Evolutionary conservation across 2,888 invertebrate species (phyloP).

Genomic region (Heliconius erato): DNA sequence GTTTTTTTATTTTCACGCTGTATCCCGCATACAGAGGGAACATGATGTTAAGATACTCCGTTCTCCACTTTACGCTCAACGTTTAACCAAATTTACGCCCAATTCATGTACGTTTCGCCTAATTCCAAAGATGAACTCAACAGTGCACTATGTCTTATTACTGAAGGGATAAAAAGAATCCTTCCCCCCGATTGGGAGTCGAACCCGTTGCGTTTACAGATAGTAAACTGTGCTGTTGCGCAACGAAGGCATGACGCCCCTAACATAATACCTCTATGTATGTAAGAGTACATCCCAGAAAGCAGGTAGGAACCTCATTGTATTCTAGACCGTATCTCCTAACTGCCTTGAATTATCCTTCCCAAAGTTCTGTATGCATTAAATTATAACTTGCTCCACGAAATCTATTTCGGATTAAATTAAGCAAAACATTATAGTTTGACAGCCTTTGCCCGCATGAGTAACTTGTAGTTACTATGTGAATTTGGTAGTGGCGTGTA

Average conservation of each 20-base stretch:
- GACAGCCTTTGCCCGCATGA: conserved; percentile 40
- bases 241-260: no score
- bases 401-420: conserved; percentile 44
- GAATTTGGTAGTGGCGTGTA: conserved; percentile 3
- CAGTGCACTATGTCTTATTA: no score
- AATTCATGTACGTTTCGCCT: no score
- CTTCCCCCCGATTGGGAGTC: neutral
- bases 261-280: neutral
- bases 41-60: rapidly evolving
- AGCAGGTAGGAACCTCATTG: conserved; percentile 1
- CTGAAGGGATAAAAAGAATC: no score
- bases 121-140: no score
- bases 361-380: conserved; percentile 38
- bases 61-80: no score
- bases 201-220: neutral
- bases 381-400: conserved; percentile 42
- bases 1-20: neutral
- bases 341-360: conserved; percentile 24
- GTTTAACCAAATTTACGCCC: no score
- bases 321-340: conserved; percentile 5
- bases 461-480: conserved; percentile 29
- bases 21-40: neutral
- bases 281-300: neutral
- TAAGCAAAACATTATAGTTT: conserved; percentile 41
- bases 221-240: no score